Percentiles rank a stretch among this genome's conserved stretches.
These are phyloP conservation scores for Xylocampa areola DNA, from an alignment of 2,888 invertebrate genomes.

Conservation along the genomic window DNA sequence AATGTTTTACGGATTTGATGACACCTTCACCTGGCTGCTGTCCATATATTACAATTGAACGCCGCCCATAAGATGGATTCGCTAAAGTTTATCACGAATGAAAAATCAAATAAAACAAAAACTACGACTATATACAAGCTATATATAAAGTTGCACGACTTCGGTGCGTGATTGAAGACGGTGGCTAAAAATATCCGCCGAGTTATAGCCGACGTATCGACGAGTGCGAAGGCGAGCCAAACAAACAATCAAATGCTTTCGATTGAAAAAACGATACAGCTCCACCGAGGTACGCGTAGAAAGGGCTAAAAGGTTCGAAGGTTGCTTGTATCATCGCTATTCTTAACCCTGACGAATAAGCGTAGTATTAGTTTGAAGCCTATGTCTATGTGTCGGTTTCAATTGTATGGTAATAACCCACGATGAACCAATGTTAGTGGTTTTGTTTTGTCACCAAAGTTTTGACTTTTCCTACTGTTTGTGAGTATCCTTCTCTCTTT, in stretches of 20 bases:
- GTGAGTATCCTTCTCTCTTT: no score
- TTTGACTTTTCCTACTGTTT: no score
- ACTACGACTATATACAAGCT: slow-evolving; percentile 34
- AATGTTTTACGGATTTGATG: no score
- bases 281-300: slow-evolving; percentile 1
- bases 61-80: no score
- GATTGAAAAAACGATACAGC: slow-evolving; percentile 41
- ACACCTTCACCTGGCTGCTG: no score
- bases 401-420: no score
- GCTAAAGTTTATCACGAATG: slow-evolving; percentile 22
- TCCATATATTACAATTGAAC: no score
- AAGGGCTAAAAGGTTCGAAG: background rate
- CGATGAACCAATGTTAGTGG: no score
- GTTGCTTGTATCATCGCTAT: background rate
- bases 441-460: no score
- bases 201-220: slow-evolving; percentile 66
- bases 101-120: slow-evolving; percentile 47
- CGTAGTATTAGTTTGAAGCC: no score
- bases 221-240: slow-evolving; percentile 76
- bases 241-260: slow-evolving; percentile 71
- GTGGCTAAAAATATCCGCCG: slow-evolving; percentile 62
- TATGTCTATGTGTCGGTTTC: no score
- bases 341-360: background rate
- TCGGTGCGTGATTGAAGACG: slow-evolving; percentile 63
- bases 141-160: slow-evolving; percentile 63